Base-by-base conservation (phyloP, 2,888 invertebrate genomes). In the Cephus runcator region DNA sequence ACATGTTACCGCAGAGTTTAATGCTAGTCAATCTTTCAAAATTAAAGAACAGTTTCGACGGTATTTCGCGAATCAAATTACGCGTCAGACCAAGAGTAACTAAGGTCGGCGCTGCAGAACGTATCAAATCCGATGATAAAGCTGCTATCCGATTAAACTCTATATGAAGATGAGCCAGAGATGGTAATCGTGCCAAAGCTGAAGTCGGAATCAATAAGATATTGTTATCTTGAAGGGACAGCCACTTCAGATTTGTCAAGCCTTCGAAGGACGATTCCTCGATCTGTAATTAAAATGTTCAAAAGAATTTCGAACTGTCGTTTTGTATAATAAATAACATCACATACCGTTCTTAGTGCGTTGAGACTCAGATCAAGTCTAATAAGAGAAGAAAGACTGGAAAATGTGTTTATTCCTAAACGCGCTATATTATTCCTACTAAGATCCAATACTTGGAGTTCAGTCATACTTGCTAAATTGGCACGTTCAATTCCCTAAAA, bases 261-360 rank as follows among this genome's bases (percentile, higher is more conserved):
- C 97, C 97, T 88, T 97, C 96, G 86, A 98, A 96, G 0, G 97
- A 96, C 82, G 97, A 96, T 85, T 97, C 97, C 92, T 97, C 97
- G 80, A 98, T 95, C 97, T 97, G 92, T 74, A 86, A 85, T 81
- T 74, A 56, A 56, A 56, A 23, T 56, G 23, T 56, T 56, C 40
- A 56, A 56, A 56, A 23, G 6, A 40, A 40, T 15, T 40, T 15
- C 6, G 40, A 1, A 15, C 15, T 40, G 15, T 23, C 40, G 23
- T 56, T 56, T 40, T 56, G 23, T 6, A 56, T 56, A 56, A 15
- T 15, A 23, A 56, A 6, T 23, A 23, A 23, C 1, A 56, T 56
- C 6, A 93, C 94, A 93, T 92, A 97, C 97, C 85, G 97, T 97
- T 89, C 98, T 93, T 73, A 98, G 92, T 3, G 97, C 96, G 90